Evolutionary conservation across 2,113 vertebrate species (phyloP), one percentile per base, ranked within the genome.

Genomic region (Heteronetta atricapilla): DNA sequence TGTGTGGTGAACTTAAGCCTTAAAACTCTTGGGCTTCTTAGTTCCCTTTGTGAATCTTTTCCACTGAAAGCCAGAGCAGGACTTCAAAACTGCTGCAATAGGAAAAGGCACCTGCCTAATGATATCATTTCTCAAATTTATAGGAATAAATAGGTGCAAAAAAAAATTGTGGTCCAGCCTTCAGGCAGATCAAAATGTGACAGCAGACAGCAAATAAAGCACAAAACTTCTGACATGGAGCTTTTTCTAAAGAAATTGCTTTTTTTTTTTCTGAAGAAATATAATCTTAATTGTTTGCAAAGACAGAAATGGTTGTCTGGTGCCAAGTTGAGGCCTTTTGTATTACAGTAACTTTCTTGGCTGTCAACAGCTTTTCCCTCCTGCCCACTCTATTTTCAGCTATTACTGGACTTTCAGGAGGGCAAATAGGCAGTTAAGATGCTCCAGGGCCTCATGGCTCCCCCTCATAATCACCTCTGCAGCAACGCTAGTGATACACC

Each of bases 311-410:
- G 42, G 70, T 56, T 86, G 68, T 34, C 73, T 64, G 40, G 75
- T 90, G 92, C 66, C 80, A 83, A 73, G 38, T 42, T 72, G 31
- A 88, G 60, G n/a, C 62, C 31, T 89, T 94, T 68, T 50, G 6
- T 63, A 85, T 87, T 58, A 91, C 58, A 69, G 55, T 85, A 92
- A 92, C 80, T 95, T 92, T 74, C 67, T 64, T 77, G 60, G 31
- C 62, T 93, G 88, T 89, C 89, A 90, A 86, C 40, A 79, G 44
- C 44, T 52, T 91, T 94, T 95, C 76, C 62, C 89, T 66, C 60
- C 31, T 87, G 64, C 76, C 77, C 68, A 68, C 78, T 92, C 70
- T 46, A 28, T 93, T 95, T 86, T 89, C 88, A 90, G 42, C 48
- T 66, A 50, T 77, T 94, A 85, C 40, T 85, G 84, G 74, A 77